Evolutionary conservation across 2,113 vertebrate species (phyloP), one percentile per base, ranked within the genome.

Genomic region (Hippocampus guttulatus): DNA sequence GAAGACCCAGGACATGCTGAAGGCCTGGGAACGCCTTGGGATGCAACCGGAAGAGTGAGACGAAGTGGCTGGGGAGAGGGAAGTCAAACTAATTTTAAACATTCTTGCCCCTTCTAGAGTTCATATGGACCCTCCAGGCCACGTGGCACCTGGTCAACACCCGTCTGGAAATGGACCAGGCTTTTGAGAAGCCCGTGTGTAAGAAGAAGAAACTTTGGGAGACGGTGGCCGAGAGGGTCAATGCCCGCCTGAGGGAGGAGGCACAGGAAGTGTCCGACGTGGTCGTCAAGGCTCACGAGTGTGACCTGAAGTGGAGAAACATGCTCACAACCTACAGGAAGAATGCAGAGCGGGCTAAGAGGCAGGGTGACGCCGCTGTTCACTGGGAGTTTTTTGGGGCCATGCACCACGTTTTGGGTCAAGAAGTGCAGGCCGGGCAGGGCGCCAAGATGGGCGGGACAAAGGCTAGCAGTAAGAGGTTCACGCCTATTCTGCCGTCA

Each of bases 131-230:
- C 0, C 70, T 92, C 20, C 88, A 91, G 79, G 91, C 91, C 3
- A 93, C 91, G 11, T 93, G 92, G 92, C 85, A 91, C 68, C 88
- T 93, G 1, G 89, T 92, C 49, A 86, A 85, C 67, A 88, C 83
- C 16, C 86, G 92, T 0, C 82, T 93, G 14, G 90, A 92, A 30
- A 92, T 93, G 92, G 91, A 93, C 40, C 77, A 73, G 25, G 88
- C 87, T 3, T 92, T 93, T 40, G 89, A 91, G 68, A 91, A 92
- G 83, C 90, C 92, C 0, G 89, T 92, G 0, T 93, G 91, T 77
- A 93, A 92, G 77, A 93, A 93, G 67, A 92, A 92, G 88, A 87
- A 91, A 76, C 90, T 93, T 0, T 93, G 92, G 92, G 92, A 92
- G 75, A 79, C 78, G 23, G 90, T 91, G 73, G 88, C 91, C 0